Evolutionary conservation across 2,888 invertebrate genomes (phyloP).

Genomic region (Anoncus sp.): DNA sequence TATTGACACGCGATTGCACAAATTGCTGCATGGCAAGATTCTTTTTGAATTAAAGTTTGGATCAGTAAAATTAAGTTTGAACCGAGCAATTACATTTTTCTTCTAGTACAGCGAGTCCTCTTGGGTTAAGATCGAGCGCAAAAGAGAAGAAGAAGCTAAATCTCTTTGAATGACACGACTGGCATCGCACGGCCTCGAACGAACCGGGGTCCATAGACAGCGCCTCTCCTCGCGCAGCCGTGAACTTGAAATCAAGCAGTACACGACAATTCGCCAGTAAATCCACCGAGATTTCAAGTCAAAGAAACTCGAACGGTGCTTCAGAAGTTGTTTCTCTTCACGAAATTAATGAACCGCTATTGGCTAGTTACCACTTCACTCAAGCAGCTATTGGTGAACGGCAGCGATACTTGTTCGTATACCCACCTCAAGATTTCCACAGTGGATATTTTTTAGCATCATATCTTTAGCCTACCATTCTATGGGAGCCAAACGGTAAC

Average conservation of each 20-base stretch:
- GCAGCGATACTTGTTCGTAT: too few relatives aligned
- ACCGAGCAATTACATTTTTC: background rate
- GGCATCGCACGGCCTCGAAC: background rate
- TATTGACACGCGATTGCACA: too few relatives aligned
- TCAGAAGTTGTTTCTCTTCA: conserved; percentile 51
- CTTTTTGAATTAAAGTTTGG: too few relatives aligned
- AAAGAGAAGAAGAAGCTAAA: conserved; percentile 10
- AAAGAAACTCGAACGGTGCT: conserved; percentile 16
- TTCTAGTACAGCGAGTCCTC: background rate
- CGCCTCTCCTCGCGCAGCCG: conserved; percentile 69
- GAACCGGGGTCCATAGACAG: background rate
- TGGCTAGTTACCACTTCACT: conserved; percentile 63
- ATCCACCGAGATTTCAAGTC: conserved; percentile 21
- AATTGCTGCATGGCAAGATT: too few relatives aligned
- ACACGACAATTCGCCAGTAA: conserved; percentile 60
- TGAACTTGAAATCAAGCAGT: conserved; percentile 76
- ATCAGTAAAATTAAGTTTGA: background rate
- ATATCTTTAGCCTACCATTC: too few relatives aligned
- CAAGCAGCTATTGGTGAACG: conserved; percentile 76
- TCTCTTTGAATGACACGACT: background rate
- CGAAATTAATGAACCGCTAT: conserved; percentile 56
- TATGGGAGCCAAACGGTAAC: too few relatives aligned
- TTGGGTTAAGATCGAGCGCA: background rate
- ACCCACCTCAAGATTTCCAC: too few relatives aligned
- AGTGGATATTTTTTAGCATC: too few relatives aligned